Base-by-base conservation (phyloP, 2,113 vertebrate genomes). In the Panurus biarmicus region DNA sequence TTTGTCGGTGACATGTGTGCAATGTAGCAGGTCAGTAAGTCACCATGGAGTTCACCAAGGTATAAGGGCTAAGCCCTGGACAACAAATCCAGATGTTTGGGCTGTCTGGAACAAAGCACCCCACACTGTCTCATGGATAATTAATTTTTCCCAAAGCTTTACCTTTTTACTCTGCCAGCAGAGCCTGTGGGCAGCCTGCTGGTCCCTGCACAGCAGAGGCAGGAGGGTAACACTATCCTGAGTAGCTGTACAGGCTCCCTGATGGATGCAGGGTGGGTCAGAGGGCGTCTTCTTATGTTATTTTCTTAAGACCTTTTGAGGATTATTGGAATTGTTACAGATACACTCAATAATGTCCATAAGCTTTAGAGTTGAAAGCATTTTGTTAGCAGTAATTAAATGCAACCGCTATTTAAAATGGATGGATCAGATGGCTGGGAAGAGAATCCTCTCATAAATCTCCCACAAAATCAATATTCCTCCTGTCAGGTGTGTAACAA, bases 381-480 rank as follows among this genome's bases (percentile, higher is more conserved):
- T 77, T 95, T 89, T 86, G 60, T 86, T 90, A 81, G 57, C 57
- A 64, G 51, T 88, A 94, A 93, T 90, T 89, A 95, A 95, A 90
- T 77, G 71, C 56, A 64, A 33, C 48, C 16, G 29, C 86, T 86
- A 1, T 56, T 90, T 90, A 7, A 92, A 89, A 74, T 47, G 36
- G 71, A 53, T 88, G 58, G 74, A 50, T 89, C 28, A 35, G 44
- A 17, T 53, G 28, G 56, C 17, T 57, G 79, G 72, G 72, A 88
- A 64, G 60, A 87, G 57, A 79, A 81, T 47, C 69, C n/a, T 86
- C 88, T 81, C 72, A 58, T 93, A 64, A 58, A 70, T 84, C 76
- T 93, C 86, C 80, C 72, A 24, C 80, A 53, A 10, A 90, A 90
- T 90, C 90, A 48, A 78, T 90, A 87, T 74, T 89, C 51, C 17